Base-by-base conservation (phyloP, 1,140 invertebrate species). In the Rhyacophila brunnea region DNA sequence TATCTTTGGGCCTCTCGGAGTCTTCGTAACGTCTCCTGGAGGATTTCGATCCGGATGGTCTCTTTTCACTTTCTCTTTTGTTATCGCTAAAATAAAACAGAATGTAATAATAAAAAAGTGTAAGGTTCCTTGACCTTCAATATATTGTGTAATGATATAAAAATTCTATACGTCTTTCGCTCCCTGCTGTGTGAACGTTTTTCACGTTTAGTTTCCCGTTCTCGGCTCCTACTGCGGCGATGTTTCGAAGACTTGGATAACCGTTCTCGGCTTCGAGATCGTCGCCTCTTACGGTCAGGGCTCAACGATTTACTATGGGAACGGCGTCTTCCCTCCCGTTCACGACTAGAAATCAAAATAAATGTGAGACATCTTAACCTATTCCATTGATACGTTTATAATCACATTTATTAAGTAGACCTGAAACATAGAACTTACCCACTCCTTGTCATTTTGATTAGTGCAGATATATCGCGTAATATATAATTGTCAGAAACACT, bases 251-350 rank as follows among this genome's bases (percentile, higher is more conserved):
- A 74, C 60, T 78, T 80, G 1, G 77, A 74, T 42, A 58, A 70
- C 34, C 83, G 76, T 14, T 85, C 85, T 60, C 84, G 77, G 64
- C 85, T 87, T 51, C 85, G 75, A 6, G 85, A 86, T 13, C 85
- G 72, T 1, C 84, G 80, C 23, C 84, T 76, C 64, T 85, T 84
- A 52, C 85, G 75, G 59, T 87, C 83, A 17, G 82, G 82, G 19
- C 77, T 78, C 5, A 67, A 67, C 11, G 84, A 85, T 40, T 83
- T 74, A 52, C 78, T 79, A 14, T 72, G 74, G 5, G 76, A 78
- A 4, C 76, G 71, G 32, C 75, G 68, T 1, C 77, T 71, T 50
- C 74, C 73, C 1, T 71, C 40, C 57, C 69, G 68, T 56, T 77
- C 73, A 49, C 74, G 72, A 20, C 73, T 73, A 68, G 65, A 36